A percentile compares a stretch with the other conserved stretches of the same genome.
Evolutionary conservation across 2,888 invertebrate genomes (phyloP).

Genomic region (Amphipyra tragopoginis): DNA sequence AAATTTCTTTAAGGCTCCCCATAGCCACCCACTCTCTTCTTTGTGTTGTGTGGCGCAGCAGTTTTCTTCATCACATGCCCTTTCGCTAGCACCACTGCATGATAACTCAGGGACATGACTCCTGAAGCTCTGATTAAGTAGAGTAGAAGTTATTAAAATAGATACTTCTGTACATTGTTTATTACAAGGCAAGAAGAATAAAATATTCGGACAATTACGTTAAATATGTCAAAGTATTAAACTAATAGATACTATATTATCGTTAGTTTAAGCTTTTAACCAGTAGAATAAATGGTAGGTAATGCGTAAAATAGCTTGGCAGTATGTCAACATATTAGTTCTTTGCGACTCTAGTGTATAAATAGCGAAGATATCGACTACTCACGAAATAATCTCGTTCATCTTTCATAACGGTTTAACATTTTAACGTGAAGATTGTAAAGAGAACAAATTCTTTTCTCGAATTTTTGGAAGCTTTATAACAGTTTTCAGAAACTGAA

Average conservation of each 20-base stretch:
- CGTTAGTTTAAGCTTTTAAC: conserved; percentile 17
- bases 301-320: conserved; percentile 59
- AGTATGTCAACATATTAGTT: conserved; percentile 57
- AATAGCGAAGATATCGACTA: conserved; percentile 51
- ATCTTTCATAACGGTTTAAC: conserved; percentile 25
- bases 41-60: too few species aligned
- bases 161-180: too few species aligned
- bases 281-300: conserved; percentile 24
- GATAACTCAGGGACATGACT: too few species aligned
- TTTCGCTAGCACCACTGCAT: too few species aligned
- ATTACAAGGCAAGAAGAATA: too few species aligned
- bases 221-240: neutral
- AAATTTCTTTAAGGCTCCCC: too few species aligned
- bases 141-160: too few species aligned
- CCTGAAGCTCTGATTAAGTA: too few species aligned
- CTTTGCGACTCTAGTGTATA: conserved; percentile 47
- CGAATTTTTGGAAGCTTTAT: neutral
- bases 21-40: too few species aligned
- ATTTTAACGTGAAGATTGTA: conserved; percentile 3
- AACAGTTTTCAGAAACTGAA: too few species aligned
- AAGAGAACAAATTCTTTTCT: conserved; percentile 1
- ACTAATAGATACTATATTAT: conserved; percentile 8
- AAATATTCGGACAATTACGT: too few species aligned
- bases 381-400: conserved; percentile 30
- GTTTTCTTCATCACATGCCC: too few species aligned